These are phyloP conservation scores for Cephalopholis sonnerati DNA, from an alignment of 2,113 vertebrate species.

Conservation along the genomic window DNA sequence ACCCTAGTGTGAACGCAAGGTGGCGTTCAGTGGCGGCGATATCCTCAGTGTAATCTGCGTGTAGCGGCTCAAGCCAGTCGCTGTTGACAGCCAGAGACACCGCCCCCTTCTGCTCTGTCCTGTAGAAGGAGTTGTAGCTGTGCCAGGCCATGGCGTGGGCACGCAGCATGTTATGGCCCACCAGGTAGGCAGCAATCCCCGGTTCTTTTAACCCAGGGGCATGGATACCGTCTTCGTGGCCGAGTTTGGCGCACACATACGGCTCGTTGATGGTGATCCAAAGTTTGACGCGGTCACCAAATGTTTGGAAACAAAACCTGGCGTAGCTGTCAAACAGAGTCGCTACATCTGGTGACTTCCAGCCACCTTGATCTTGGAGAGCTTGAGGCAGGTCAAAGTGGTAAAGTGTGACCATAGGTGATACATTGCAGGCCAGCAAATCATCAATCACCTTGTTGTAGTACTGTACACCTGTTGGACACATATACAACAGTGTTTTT, in stretches of 20 bases:
- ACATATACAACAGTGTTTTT: neutral
- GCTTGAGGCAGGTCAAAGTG: conserved; percentile 88
- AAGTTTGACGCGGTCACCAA: conserved; percentile 86
- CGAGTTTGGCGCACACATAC: conserved; percentile 74
- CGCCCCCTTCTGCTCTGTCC: conserved; percentile 75
- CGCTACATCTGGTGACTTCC: conserved; percentile 76
- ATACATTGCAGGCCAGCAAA: conserved; percentile 80
- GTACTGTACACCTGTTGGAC: conserved; percentile 83
- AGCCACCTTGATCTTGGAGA: conserved; percentile 86
- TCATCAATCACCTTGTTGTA: conserved; percentile 88
- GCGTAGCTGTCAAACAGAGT: conserved; percentile 84
- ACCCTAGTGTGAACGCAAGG: conserved; percentile 83
- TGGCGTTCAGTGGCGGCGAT: conserved; percentile 76
- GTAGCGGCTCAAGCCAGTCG: conserved; percentile 82
- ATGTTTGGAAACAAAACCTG: conserved; percentile 87
- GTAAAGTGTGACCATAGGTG: conserved; percentile 85
- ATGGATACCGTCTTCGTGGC: conserved; percentile 77
- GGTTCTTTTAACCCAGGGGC: conserved; percentile 80
- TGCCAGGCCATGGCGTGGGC: conserved; percentile 87
- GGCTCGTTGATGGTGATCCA: conserved; percentile 90
- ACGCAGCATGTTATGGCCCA: conserved; percentile 86
- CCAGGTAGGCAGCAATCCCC: conserved; percentile 82
- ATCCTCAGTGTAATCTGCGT: conserved; percentile 73
- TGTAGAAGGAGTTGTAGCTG: conserved; percentile 82
- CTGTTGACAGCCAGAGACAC: conserved; percentile 85